Conservation (phyloP, 2,888 invertebrate genomes). For the Zele albiditarsus region DNA sequence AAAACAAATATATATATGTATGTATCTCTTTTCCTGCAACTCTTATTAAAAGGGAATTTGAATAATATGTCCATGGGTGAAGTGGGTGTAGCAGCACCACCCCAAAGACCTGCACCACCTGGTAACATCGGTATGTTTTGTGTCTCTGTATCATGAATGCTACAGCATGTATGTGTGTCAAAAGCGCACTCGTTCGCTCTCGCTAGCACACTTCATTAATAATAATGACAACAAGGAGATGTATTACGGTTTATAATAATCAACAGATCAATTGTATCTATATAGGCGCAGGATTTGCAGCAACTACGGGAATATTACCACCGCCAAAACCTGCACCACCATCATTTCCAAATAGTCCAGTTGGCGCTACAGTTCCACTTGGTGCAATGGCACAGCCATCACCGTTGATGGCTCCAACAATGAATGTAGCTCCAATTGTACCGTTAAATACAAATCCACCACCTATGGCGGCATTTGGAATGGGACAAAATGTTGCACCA, state of each 20-base stretch:
- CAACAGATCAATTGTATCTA: not conserved
- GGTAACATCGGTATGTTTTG: conserved; percentile 69
- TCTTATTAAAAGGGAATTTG: conserved; percentile 61
- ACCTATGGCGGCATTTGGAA: conserved; percentile 68
- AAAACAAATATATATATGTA: conserved; percentile 20
- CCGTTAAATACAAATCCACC: conserved; percentile 67
- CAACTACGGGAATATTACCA: conserved; percentile 60
- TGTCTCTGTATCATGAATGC: not conserved
- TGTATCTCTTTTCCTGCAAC: conserved; percentile 63
- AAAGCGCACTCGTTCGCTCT: not conserved
- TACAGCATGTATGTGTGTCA: not conserved
- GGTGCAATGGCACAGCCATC: conserved; percentile 49
- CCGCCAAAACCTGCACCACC: conserved; percentile 73
- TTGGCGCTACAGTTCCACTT: conserved; percentile 57
- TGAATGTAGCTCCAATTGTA: conserved; percentile 65
- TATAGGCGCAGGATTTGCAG: conserved; percentile 64
- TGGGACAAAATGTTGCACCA: conserved; percentile 59
- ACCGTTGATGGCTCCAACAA: conserved; percentile 50
- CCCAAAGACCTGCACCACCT: conserved; percentile 71
- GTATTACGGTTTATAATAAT: no score
- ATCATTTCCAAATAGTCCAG: conserved; percentile 73
- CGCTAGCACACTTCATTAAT: not conserved
- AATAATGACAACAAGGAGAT: no score
- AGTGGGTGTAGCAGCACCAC: conserved; percentile 60
- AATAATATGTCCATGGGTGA: conserved; percentile 59